Base-by-base conservation (phyloP, 1,140 invertebrate species). In the Oreohelix idahoensis region DNA sequence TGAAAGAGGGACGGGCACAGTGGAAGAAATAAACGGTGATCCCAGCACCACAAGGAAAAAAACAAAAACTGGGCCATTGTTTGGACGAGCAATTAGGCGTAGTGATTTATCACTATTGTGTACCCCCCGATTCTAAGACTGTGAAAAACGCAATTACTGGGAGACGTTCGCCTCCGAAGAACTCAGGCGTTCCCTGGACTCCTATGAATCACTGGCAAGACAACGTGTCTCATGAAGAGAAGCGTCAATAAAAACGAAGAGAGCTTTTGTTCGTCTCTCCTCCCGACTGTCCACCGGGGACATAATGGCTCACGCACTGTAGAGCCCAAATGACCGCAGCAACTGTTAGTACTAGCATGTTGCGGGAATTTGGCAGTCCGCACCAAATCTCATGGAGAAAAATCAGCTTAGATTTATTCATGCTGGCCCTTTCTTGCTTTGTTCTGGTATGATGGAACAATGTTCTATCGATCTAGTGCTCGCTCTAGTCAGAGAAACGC, bases 91-190 rank as follows among this genome's bases (percentile, higher is more conserved):
- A 77, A 77, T 77, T 77, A 77, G 75, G 32, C 11, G 42, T 51
- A 26, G 45, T 77, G 75, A 77, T 77, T 77, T 77, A 77, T 77
- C 49, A 53, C 75, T 77, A 77, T 77, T 77, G 75, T 77, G 45
- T 49, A 49, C 17, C 32, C 29, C 45, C 39, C 1, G 75, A 53
- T 17, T 45, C 13, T 10, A 45, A 53, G 45, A 35, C 75, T 77
- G 75, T 77, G 75, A 77, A 77, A 77, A 77, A 77, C 75, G 75
- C 75, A 77, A 77, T 77, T 77, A 77, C 75, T 53, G 42, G 75
- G 32, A 53, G 45, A 32, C 49, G 45, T 49, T 23, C 26, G 26
- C 32, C 1, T 1, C 29, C 13, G 75, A 77, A 4, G 75, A 58
- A 45, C 13, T 35, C 75, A 35, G 45, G 29, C 75, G 45, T 35